Evolutionary conservation across 2,888 invertebrate species (phyloP).

Genomic region (Julus scandinavius): DNA sequence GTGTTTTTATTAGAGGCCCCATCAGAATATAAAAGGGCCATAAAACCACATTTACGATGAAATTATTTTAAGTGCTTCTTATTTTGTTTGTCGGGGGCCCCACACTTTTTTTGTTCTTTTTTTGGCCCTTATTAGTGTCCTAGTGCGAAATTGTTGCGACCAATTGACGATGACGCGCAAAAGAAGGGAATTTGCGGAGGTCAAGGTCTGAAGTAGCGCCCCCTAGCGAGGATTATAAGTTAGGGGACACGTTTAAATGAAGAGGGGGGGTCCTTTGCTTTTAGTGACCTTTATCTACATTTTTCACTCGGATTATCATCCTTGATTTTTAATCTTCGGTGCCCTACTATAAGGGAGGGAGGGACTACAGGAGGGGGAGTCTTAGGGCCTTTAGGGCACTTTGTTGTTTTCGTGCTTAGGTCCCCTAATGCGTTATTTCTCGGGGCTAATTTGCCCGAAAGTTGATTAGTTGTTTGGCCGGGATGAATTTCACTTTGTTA

Average conservation of each 20-base stretch:
- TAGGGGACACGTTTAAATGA: slow-evolving; percentile 31
- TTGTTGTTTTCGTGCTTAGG: background rate
- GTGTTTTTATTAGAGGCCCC: no score
- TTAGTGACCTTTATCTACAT: slow-evolving; percentile 40
- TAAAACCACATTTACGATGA: slow-evolving; percentile 22
- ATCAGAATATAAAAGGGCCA: background rate
- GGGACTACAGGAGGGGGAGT: background rate
- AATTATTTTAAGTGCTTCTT: background rate
- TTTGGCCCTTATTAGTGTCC: slow-evolving; percentile 22
- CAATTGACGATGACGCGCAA: background rate
- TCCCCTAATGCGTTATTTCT: slow-evolving; percentile 23
- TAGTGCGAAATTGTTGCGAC: slow-evolving; percentile 17
- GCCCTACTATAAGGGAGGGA: background rate
- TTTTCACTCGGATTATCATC: slow-evolving; percentile 25
- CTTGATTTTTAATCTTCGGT: background rate
- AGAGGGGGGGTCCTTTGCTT: background rate
- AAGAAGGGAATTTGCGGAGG: background rate
- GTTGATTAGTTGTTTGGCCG: background rate
- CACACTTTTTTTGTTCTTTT: background rate
- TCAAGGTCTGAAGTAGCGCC: background rate
- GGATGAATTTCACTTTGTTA: background rate
- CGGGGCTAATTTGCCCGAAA: background rate
- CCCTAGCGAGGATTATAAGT: background rate
- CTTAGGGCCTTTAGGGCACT: background rate
- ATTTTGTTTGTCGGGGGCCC: slow-evolving; percentile 19